These are phyloP conservation scores for Cardiocondyla obscurior DNA, from an alignment of 1,140 invertebrate genomes.

Conservation along the genomic window DNA sequence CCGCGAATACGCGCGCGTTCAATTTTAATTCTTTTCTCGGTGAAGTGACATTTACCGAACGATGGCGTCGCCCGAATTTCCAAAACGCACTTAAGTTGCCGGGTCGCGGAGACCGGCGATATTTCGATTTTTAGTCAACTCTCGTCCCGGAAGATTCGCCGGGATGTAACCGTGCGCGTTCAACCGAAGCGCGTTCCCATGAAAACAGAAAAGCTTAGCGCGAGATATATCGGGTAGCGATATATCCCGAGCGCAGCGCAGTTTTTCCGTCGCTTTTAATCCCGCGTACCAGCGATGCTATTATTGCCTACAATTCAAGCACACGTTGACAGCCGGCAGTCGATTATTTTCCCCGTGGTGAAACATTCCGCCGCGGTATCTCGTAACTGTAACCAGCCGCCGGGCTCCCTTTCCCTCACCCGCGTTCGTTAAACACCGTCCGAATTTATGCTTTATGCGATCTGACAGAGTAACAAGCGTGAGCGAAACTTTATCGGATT, in stretches of 20 bases:
- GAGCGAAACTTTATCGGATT: slow-evolving; percentile 53
- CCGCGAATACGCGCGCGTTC: no score
- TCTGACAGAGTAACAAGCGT: slow-evolving; percentile 55
- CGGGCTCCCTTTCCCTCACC: not conserved
- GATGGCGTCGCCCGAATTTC: not conserved
- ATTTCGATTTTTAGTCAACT: not conserved
- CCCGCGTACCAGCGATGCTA: slow-evolving; percentile 54
- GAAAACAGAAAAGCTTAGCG: slow-evolving; percentile 52
- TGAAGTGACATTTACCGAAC: not conserved
- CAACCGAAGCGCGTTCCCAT: not conserved
- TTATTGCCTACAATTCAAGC: slow-evolving; percentile 60
- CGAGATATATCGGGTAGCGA: slow-evolving; percentile 45
- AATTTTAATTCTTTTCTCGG: not conserved
- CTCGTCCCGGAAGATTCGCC: slow-evolving; percentile 20
- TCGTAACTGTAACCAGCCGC: slow-evolving; percentile 48
- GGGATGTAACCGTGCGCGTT: not conserved
- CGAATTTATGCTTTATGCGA: slow-evolving; percentile 68
- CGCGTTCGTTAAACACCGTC: slow-evolving; percentile 55
- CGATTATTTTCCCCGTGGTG: slow-evolving; percentile 66
- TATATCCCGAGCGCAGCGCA: slow-evolving; percentile 47
- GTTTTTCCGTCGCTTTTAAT: slow-evolving; percentile 66
- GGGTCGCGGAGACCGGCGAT: not conserved
- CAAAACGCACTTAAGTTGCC: not conserved
- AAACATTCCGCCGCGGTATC: slow-evolving; percentile 63
- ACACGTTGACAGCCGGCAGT: slow-evolving; percentile 50